Conservation (phyloP, 1,140 invertebrate genomes). For the Forficula auricularia region DNA sequence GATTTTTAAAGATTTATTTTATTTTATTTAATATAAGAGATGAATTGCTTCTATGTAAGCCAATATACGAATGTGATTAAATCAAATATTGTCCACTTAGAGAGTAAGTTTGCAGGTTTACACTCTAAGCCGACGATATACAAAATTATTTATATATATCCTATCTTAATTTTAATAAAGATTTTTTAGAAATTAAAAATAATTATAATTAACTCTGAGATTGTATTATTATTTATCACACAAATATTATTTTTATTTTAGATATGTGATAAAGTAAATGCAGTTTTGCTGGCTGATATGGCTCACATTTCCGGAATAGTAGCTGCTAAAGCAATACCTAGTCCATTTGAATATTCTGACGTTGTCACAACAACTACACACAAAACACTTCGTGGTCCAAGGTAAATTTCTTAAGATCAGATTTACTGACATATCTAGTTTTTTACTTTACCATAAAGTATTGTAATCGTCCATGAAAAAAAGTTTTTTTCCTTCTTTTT, state of each 20-base stretch:
- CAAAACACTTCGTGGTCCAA: conserved; percentile 34
- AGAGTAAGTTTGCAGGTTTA: no score
- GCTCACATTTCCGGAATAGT: conserved; percentile 47
- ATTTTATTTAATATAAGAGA: no score
- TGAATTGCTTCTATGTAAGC: no score
- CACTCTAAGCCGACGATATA: no score
- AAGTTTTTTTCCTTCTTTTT: neutral
- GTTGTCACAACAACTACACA: conserved; percentile 48
- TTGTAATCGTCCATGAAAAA: neutral
- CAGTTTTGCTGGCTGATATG: conserved; percentile 49
- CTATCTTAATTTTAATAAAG: no score
- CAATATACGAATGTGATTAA: no score
- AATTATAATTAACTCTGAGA: no score
- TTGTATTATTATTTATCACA: neutral
- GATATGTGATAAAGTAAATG: conserved; percentile 32
- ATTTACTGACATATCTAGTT: neutral
- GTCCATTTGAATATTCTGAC: conserved; percentile 41
- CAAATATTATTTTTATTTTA: conserved; percentile 2
- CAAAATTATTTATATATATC: no score
- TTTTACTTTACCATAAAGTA: neutral
- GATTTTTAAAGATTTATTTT: no score
- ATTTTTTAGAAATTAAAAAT: no score
- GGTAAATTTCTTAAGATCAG: conserved; percentile 3
- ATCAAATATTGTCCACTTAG: no score
- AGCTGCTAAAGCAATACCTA: conserved; percentile 35